A percentile compares a stretch with the other conserved stretches of the same genome.
Evolutionary conservation across 2,113 vertebrate genomes (phyloP).

Genomic region (Pituophis catenifer): DNA sequence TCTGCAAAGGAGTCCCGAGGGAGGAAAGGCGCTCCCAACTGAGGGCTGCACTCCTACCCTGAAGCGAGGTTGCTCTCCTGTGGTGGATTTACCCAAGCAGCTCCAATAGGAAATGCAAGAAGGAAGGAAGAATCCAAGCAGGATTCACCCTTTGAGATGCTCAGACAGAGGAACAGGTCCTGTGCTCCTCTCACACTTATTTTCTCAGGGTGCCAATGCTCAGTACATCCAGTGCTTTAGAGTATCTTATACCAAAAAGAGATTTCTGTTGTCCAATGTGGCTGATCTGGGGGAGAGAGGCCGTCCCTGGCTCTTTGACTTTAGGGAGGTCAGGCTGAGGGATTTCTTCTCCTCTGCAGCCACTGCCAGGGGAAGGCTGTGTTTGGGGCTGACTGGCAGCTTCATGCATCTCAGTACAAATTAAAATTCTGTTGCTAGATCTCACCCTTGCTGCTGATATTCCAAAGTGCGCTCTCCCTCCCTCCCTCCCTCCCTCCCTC

Average conservation of each 20-base stretch:
- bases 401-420: not conserved
- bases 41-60: not conserved
- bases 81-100: not conserved
- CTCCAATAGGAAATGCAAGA: not conserved
- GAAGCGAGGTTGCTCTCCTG: not conserved
- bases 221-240: not conserved
- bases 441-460: not conserved
- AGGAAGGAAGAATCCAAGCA: not conserved
- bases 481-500: not conserved
- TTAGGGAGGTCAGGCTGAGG: too few species aligned
- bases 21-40: too few species aligned
- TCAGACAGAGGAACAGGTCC: not conserved
- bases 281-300: not conserved
- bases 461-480: accelerated
- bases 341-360: not conserved
- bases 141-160: not conserved
- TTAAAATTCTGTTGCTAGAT: not conserved
- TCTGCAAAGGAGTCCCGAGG: not conserved
- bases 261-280: not conserved
- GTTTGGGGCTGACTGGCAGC: not conserved
- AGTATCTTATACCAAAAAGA: not conserved
- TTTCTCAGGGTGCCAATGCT: not conserved
- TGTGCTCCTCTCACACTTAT: not conserved
- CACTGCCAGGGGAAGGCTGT: not conserved
- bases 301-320: too few species aligned